Evolutionary conservation across 2,888 invertebrate species (phyloP).

Genomic region (Brachylomia viminalis): DNA sequence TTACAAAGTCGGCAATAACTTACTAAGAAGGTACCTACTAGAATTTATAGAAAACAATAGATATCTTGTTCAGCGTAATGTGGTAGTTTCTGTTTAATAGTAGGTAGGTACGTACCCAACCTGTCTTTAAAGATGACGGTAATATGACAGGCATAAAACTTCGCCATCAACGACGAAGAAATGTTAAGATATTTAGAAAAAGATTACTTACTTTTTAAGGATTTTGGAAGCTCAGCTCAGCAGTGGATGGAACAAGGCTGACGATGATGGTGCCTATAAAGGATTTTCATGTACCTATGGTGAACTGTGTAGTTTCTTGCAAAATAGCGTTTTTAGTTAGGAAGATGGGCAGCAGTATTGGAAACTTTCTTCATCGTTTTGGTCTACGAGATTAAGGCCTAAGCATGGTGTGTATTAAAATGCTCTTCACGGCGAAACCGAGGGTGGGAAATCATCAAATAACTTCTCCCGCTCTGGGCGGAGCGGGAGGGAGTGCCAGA

Average conservation of each 20-base stretch:
- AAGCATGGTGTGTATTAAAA: not conserved
- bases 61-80: conserved; percentile 26
- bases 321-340: not conserved
- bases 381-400: not conserved
- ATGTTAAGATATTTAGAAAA: not conserved
- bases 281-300: not conserved
- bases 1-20: conserved; percentile 39
- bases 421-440: not conserved
- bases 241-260: not conserved
- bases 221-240: not conserved
- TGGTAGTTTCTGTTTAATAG: conserved; percentile 4
- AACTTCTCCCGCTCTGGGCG: too few species aligned
- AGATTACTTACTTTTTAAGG: not conserved
- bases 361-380: not conserved
- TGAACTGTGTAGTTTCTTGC: not conserved
- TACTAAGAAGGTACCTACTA: conserved; percentile 6
- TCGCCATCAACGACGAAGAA: not conserved
- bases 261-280: not conserved
- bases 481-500: too few species aligned
- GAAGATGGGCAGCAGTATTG: not conserved
- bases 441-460: too few species aligned
- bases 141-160: not conserved
- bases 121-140: not conserved
- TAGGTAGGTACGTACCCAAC: not conserved
- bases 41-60: conserved; percentile 41